Base-by-base conservation (phyloP, 2,888 invertebrate genomes). In the Andrena dorsata region DNA sequence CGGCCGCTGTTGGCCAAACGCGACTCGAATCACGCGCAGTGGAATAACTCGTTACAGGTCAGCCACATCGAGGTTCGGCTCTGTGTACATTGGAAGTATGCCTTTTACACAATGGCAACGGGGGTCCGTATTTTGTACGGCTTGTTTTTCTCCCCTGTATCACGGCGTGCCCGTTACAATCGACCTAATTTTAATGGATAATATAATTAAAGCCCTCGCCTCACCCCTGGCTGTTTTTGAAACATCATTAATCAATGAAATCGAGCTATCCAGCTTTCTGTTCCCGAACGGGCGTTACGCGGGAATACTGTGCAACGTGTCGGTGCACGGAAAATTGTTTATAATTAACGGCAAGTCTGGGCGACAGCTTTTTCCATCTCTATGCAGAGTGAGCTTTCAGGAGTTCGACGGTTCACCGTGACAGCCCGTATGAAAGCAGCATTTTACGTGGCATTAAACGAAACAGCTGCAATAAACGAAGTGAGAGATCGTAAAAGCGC, bases 21-120 rank as follows among this genome's bases (percentile, higher is more conserved):
- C 53, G 61, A 65, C 71, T 63, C 16, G 80, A 79, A 80, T 79
- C 13, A 65, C 71, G 26, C 60, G 65, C 71, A 66, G 79, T 76
- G 53, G 79, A 71, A 71, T 71, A 71, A 78, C 79, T 61, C 71
- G 79, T 78, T 71, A 80, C 60, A 65, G 71, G 80, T 53, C 71
- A 66, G 66, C 79, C 80, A 28, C 79, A 49, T 26, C 47, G 63
- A 53, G 69, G 76, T 76, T 69, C 41, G 69, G 16, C 66, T 2
- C 10, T 68, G 63, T 76, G 68, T 79, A 76, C 66, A 71, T 53
- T 63, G 78, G 60, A 53, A 71, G 53, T 60, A 47, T 41, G 47
- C 47, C 61, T 20, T 65, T 47, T 30, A 69, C 63, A 58, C 35
- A 56, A 56, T 23, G 30, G 6, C 49, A 78, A 69, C 63, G 20